These are phyloP conservation scores for Drosophila kanekoi DNA, from an alignment of 2,888 invertebrate species.

Conservation along the genomic window DNA sequence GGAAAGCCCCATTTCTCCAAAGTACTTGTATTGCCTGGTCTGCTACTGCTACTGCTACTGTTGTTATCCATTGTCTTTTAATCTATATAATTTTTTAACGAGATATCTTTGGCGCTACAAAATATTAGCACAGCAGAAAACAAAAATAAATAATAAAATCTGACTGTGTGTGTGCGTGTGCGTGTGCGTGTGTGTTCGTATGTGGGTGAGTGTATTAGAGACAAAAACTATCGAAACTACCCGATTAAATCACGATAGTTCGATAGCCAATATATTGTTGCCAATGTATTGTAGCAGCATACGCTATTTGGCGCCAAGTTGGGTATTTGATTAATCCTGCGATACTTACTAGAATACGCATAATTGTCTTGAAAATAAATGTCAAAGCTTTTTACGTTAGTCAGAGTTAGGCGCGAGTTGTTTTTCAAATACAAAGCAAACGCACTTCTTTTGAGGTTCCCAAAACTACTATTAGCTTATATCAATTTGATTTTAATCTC, in stretches of 20 bases:
- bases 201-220: conserved; percentile 14
- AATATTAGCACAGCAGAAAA: conserved; percentile 56
- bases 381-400: no score
- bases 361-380: not conserved
- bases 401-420: no score
- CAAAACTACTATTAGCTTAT: no score
- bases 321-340: not conserved
- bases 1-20: conserved; percentile 89
- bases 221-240: conserved; percentile 14
- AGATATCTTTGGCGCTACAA: conserved; percentile 32
- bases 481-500: no score
- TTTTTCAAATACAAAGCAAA: no score
- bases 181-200: conserved; percentile 12
- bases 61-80: conserved; percentile 23
- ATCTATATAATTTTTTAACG: not conserved
- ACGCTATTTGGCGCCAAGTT: not conserved
- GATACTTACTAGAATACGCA: not conserved
- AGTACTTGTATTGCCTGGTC: conserved; percentile 31
- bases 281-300: not conserved
- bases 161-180: conserved; percentile 41
- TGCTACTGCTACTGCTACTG: conserved; percentile 21
- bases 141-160: conserved; percentile 72
- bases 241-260: conserved; percentile 17
- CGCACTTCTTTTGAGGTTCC: no score
- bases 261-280: not conserved